A percentile compares a stretch with the other conserved stretches of the same genome.
phyloP scores from a whole-genome alignment of 2,888 invertebrate species.

The Tetheella fluctuosa region DNA sequence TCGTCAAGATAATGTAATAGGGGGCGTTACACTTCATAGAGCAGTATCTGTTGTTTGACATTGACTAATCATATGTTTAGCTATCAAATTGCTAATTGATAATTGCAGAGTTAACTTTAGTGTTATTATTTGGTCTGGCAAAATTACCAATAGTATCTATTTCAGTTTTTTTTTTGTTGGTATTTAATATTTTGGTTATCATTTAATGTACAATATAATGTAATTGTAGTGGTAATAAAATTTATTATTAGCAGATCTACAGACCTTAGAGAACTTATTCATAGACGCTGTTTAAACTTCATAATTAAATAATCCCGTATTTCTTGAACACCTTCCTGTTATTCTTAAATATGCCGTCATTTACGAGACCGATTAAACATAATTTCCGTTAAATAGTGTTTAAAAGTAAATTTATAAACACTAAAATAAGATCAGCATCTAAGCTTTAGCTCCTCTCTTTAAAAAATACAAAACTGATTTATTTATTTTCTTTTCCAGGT shows the following conservation, averaged over 20 bases:
- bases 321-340: too few species aligned
- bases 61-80: not conserved
- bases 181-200: not conserved
- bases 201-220: too few species aligned
- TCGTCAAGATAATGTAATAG: conserved; percentile 1
- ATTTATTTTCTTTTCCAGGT: conserved; percentile 79
- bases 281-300: too few species aligned
- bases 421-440: not conserved
- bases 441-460: not conserved
- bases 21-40: not conserved
- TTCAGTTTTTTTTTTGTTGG: not conserved
- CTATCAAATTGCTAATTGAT: conserved; percentile 1
- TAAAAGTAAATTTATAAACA: not conserved
- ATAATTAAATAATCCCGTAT: too few species aligned
- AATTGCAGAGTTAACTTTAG: not conserved
- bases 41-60: not conserved
- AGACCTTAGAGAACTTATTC: too few species aligned
- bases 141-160: not conserved
- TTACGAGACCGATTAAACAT: too few species aligned
- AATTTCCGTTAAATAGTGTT: too few species aligned
- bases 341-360: too few species aligned
- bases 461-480: conserved; percentile 12
- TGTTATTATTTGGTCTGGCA: not conserved
- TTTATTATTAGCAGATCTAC: too few species aligned
- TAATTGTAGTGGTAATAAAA: not conserved